Evolutionary conservation across 37 sponge, comb jelly and placozoan species (phyloP), one percentile per base, ranked within the genome.

Genomic region (Amphimedon queenslandica): DNA sequence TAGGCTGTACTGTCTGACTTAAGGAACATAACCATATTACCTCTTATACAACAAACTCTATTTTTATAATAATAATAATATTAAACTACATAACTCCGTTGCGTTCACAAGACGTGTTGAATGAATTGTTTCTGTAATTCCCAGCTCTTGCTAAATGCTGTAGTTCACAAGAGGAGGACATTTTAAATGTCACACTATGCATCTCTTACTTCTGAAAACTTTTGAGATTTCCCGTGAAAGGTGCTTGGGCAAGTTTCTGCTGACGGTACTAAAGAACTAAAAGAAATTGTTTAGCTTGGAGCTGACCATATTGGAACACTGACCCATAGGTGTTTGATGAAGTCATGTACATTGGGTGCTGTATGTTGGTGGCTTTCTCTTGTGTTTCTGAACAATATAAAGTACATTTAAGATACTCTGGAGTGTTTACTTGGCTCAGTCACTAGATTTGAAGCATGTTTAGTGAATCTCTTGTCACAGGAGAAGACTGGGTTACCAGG

Each of bases 311-410:
- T 11, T 39, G 51, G 0, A 20, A n/a, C n/a, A 23, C 75, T 65
- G 30, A 81, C 82, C 75, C 83, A 39, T 82, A 82, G 23, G 37
- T 75, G 31, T 51, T 68, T 25, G 75, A 75, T 18, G 75, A 69
- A 56, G 83, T 82, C 60, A 57, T 40, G 41, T 75, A 82, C 71
- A 82, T 75, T 1, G 83, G 83, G 66, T 82, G 83, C 51, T 82
- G 76, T 1, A 18, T 24, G 38, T 69, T 75, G 51, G 63, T 74
- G 27, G 38, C 16, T 3, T 29, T 20, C 60, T 82, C 83, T 40
- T 58, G 37, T 8, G 83, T 82, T 33, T 55, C 67, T 76, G 25
- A 8, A 3, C 31, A 40, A 25, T 21, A 63, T 21, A 2, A 55
- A 34, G 8, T 53, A 43, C 23, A 32, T 28, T 23, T 4, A 56